Base-by-base conservation (phyloP, 2,888 invertebrate genomes). In the Phengaris alcon region DNA sequence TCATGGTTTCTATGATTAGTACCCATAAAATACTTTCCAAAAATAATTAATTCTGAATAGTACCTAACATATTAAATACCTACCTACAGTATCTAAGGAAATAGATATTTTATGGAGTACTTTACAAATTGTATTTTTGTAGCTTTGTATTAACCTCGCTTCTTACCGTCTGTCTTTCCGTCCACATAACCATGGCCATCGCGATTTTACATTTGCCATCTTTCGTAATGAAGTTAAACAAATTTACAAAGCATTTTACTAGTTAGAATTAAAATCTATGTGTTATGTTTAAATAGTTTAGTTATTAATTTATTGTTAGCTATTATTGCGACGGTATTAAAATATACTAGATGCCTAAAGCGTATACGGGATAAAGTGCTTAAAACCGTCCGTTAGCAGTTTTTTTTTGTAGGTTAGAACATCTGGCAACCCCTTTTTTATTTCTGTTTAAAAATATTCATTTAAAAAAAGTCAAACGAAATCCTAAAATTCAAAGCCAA, bases 101-200 rank as follows among this genome's bases (percentile, higher is more conserved):
- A 72, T 10, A 72, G 72, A 72, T 55, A 68, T 75, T 74, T 75
- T 68, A 69, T 75, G 75, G 75, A 70, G 76, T 76, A 72, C 72
- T 77, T 77, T 75, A 69, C 68, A 75, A 54, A 59, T 69, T 72
- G 57, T 69, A 69, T 72, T 79, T 79, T 74, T 73, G 77, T 78
- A 76, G 76, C 77, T 73, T 76, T 68, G 69, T 76, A 75, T 78
- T 73, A 72, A 74, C 78, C 77, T 76, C 75, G 79, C 79, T 79
- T 78, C 75, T 74, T 78, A 79, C 79, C 79, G 79, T 79, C 79
- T 79, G 73, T 78, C 77, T 78, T 59, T 79, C 79, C 79, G 79
- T 79, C 79, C 79, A 79, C 79, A 74, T 76, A 77, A 74, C 70
- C 72, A 72, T 72, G 15, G 72, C 52, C 35, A 54, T 72, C 44